Percentiles rank a stretch among this genome's conserved stretches.
Evolutionary conservation across 2,888 invertebrate genomes (phyloP).

Genomic region (Caenorhabditis imperialis): DNA sequence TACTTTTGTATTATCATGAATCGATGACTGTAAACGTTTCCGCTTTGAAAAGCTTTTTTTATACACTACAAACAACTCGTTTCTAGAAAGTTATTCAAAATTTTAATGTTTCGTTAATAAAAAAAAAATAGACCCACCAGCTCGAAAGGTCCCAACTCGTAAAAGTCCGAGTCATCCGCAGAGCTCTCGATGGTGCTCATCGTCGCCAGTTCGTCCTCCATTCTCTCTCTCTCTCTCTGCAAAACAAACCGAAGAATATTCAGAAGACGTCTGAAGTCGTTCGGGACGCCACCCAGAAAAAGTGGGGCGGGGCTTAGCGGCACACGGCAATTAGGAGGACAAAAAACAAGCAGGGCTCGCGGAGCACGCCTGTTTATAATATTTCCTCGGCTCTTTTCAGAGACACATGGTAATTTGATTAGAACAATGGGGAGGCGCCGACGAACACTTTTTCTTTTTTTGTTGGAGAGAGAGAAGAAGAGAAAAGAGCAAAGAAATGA

Average conservation of each 20-base stretch:
- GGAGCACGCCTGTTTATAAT: constrained; percentile 38
- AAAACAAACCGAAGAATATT: background rate
- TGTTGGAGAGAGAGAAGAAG: constrained; percentile 3
- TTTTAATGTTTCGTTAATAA: background rate
- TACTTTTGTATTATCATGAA: too few relatives aligned
- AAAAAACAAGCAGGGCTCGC: constrained; percentile 34
- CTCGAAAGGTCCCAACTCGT: constrained; percentile 50
- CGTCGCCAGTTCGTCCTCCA: background rate
- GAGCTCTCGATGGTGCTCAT: background rate
- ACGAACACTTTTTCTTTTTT: constrained; percentile 17
- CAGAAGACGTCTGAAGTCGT: background rate
- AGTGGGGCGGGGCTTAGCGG: constrained; percentile 44
- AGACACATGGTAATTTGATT: constrained; percentile 45
- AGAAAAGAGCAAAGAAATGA: constrained; percentile 10
- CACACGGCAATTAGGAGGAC: constrained; percentile 44
- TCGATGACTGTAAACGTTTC: too few relatives aligned
- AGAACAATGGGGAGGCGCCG: constrained; percentile 26
- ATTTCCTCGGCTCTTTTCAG: constrained; percentile 13
- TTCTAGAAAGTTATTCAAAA: too few relatives aligned
- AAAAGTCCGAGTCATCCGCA: constrained; percentile 38
- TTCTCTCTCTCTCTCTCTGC: background rate
- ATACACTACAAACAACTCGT: too few relatives aligned
- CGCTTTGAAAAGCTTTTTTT: too few relatives aligned
- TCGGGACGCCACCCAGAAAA: constrained; percentile 17
- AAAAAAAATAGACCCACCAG: constrained; percentile 31